phyloP scores from a whole-genome alignment of 2,113 vertebrate species.

The Cacatua alba region DNA sequence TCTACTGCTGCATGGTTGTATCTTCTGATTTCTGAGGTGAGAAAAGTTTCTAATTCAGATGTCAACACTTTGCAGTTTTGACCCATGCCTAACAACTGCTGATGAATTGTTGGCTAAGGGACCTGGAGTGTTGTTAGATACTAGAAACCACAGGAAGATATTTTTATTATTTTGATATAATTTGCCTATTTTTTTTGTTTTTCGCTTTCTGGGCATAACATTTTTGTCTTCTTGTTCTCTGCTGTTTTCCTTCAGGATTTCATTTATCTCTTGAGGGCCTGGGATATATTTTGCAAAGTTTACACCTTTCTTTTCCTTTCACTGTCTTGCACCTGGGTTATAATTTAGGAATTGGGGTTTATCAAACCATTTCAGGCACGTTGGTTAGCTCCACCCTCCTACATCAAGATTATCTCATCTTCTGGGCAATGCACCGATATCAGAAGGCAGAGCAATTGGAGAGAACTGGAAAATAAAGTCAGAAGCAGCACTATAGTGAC shows the following conservation, averaged over 20 bases:
- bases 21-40: background rate
- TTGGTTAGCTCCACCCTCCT: background rate
- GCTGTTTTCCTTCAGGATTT: background rate
- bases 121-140: background rate
- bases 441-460: background rate
- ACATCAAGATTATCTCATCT: background rate
- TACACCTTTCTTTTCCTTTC: background rate
- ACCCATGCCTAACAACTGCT: background rate
- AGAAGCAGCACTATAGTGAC: background rate
- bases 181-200: background rate
- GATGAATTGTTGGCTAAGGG: background rate
- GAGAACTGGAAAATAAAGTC: background rate
- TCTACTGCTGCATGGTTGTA: background rate
- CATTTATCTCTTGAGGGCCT: background rate
- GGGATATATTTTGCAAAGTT: background rate
- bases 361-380: background rate
- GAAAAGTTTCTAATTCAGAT: background rate
- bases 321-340: background rate
- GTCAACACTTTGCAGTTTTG: background rate
- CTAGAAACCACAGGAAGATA: background rate
- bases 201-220: background rate
- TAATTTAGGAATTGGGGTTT: background rate
- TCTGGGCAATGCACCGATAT: background rate
- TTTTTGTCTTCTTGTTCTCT: background rate
- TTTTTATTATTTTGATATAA: background rate